These are phyloP conservation scores for Porites cylindrica DNA, from an alignment of 92 coral and sea anemone species.

Conservation along the genomic window DNA sequence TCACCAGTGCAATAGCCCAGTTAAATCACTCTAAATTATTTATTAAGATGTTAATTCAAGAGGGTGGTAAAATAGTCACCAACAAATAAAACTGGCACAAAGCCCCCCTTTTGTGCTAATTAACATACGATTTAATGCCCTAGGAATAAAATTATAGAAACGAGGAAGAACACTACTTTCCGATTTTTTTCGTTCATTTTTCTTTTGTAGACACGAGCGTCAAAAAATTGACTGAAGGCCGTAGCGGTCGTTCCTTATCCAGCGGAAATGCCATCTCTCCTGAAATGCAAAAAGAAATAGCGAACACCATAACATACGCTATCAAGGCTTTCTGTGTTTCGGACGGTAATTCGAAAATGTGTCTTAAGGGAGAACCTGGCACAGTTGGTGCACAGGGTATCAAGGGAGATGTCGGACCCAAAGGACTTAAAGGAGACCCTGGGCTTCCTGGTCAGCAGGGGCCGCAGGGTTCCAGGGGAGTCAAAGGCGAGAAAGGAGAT, in stretches of 20 bases:
- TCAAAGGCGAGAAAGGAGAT: constrained; percentile 59
- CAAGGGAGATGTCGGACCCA: constrained; percentile 50
- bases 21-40: too few relatives aligned
- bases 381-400: constrained; percentile 42
- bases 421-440: constrained; percentile 19
- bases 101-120: too few relatives aligned
- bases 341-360: constrained; percentile 37
- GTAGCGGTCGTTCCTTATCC: constrained; percentile 10
- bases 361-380: constrained; percentile 61
- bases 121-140: too few relatives aligned
- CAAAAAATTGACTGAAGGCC: too few relatives aligned
- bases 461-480: constrained; percentile 43
- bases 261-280: constrained; percentile 36
- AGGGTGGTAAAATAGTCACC: too few relatives aligned
- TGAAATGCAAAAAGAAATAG: constrained; percentile 60
- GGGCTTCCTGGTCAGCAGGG: constrained; percentile 23
- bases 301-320: constrained; percentile 59
- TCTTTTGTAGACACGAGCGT: too few relatives aligned
- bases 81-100: too few relatives aligned
- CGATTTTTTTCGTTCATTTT: too few relatives aligned
- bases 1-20: too few relatives aligned
- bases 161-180: too few relatives aligned
- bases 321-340: constrained; percentile 56
- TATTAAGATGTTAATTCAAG: too few relatives aligned
- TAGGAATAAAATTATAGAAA: too few relatives aligned